Percentiles rank a stretch among this genome's conserved stretches.
These are phyloP conservation scores for Cathartes aura DNA, from an alignment of 2,113 vertebrate genomes.

Conservation along the genomic window DNA sequence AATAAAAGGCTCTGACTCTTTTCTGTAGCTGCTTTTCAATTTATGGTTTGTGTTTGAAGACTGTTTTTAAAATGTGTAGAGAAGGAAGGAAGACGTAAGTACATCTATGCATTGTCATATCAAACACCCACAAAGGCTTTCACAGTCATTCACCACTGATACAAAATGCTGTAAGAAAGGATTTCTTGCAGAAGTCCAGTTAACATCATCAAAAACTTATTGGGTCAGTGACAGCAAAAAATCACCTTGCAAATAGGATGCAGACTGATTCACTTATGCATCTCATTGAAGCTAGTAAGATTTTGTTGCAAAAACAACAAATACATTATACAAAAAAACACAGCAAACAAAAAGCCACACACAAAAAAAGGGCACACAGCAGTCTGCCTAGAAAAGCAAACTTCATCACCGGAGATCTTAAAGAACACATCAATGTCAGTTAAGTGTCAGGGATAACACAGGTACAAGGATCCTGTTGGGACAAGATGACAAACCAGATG, in stretches of 20 bases:
- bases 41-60: background rate
- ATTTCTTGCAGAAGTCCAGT: background rate
- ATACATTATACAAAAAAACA: background rate
- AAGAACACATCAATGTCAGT: background rate
- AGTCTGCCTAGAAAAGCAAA: background rate
- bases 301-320: background rate
- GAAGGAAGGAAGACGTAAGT: background rate
- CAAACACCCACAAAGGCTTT: background rate
- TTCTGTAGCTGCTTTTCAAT: background rate
- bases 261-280: background rate
- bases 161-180: background rate
- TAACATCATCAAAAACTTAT: background rate
- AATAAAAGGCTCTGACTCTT: background rate
- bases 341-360: background rate
- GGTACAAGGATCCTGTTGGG: background rate
- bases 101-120: background rate
- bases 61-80: background rate
- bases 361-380: background rate
- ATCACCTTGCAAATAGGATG: background rate
- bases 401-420: background rate
- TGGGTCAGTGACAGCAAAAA: background rate
- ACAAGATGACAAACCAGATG: background rate
- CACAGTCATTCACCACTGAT: background rate
- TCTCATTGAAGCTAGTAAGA: background rate
- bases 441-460: background rate